Conservation (phyloP, 2,113 vertebrate species). For the Astur gentilis region DNA sequence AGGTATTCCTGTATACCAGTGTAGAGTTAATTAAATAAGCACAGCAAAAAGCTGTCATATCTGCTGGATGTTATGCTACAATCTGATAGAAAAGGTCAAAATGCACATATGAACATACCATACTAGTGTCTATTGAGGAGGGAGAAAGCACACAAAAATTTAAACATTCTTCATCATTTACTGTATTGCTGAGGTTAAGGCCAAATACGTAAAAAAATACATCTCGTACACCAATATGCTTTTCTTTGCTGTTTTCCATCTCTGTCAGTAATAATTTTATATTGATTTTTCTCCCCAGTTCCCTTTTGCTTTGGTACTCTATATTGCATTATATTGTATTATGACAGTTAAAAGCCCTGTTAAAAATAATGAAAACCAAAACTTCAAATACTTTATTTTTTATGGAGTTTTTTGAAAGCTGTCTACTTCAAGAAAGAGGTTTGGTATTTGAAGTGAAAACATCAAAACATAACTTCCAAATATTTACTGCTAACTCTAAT, state of each 20-base stretch:
- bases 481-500: slow-evolving; percentile 18
- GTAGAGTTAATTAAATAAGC: neutral
- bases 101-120: neutral
- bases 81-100: neutral
- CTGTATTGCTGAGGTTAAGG: neutral
- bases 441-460: neutral
- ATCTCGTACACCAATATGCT: neutral
- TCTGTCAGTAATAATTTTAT: neutral
- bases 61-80: neutral
- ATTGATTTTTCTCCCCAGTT: neutral
- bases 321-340: neutral
- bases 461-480: neutral
- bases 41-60: neutral
- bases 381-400: neutral
- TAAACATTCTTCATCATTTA: neutral
- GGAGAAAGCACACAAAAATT: neutral
- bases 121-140: neutral
- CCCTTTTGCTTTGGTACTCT: neutral
- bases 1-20: neutral
- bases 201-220: neutral
- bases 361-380: neutral
- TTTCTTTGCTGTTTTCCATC: neutral
- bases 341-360: neutral
- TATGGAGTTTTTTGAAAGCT: neutral
- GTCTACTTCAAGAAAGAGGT: neutral